Conservation (phyloP, 1,140 invertebrate genomes). For the Scaptodrosophila lebanonensis region DNA sequence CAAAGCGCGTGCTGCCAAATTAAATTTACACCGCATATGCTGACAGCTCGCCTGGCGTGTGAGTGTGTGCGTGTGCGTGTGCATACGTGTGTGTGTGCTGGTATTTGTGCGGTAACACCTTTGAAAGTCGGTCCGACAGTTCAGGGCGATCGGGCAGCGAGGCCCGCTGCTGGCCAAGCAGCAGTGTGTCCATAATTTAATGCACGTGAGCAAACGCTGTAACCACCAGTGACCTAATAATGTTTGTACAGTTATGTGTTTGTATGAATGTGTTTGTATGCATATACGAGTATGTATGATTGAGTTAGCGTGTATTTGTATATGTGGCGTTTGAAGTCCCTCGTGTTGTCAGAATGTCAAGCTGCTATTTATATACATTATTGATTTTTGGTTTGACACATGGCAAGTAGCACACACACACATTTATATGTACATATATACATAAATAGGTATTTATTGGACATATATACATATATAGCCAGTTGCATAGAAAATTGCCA, state of each 20-base stretch:
- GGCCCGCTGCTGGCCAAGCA: too few species aligned
- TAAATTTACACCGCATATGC: slow-evolving; percentile 37
- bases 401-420: slow-evolving; percentile 13
- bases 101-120: too few species aligned
- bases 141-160: too few species aligned
- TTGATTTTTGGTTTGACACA: slow-evolving; percentile 63
- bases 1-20: slow-evolving; percentile 31
- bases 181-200: background rate
- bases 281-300: background rate
- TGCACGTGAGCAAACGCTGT: slow-evolving; percentile 6
- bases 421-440: background rate
- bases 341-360: slow-evolving; percentile 56
- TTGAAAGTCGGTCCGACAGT: too few species aligned
- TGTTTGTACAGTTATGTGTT: slow-evolving; percentile 2
- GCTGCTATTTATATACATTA: slow-evolving; percentile 58
- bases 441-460: background rate
- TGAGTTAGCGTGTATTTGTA: too few species aligned
- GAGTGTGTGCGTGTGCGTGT: too few species aligned
- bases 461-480: background rate
- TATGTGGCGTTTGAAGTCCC: slow-evolving; percentile 12
- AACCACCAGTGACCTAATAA: slow-evolving; percentile 45
- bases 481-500: background rate
- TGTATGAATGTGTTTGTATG: too few species aligned
- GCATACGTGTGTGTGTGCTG: too few species aligned
- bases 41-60: too few species aligned